Base-by-base conservation (phyloP, 1,140 invertebrate species). In the Drosophila leontia region DNA sequence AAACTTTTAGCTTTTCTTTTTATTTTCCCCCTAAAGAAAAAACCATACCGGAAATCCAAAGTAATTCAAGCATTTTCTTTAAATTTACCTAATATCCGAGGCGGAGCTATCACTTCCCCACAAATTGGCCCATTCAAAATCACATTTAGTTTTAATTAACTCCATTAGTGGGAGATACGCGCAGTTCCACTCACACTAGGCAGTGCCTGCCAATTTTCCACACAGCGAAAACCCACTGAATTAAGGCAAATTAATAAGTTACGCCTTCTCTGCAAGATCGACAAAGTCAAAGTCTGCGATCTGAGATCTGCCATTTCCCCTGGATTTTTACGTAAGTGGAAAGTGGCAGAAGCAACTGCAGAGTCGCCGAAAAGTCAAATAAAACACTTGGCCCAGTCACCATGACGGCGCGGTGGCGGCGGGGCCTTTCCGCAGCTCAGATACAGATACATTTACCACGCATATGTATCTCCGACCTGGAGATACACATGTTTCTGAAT, bases 211-310 rank as follows among this genome's bases (percentile, higher is more conserved):
- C 74, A 88, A 88, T 88, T 88, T 90, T 78, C 80, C 69, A 78
- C 65, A 71, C 48, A 51, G 42, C 80, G 35, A 63, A 90, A 88
- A 85, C 75, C 59, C 65, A 81, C 74, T 65, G 84, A 88, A 90
- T 90, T 90, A 85, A 90, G 53, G 34, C 81, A 90, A 90, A 88
- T 88, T 88, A 90, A 79, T 88, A 87, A 80, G 83, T 84, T 45
- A 53, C 78, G 39, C 26, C 53, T 56, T 42, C 53, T 11, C 19
- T 42, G 53, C 51, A 32, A 75, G 56, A 82, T 78, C 69, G 64
- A 44, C 45, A 48, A 75, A 60, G 47, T 53, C 59, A 55, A 39
- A 56, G 56, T 37, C 62, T 34, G 47, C 19, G 47, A 26, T 55
- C 41, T 59, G 50, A 51, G 32, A 26, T 55, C 41, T 51, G 47